Evolutionary conservation across 2,113 vertebrate species (phyloP).

Genomic region (Elephantulus edwardii): DNA sequence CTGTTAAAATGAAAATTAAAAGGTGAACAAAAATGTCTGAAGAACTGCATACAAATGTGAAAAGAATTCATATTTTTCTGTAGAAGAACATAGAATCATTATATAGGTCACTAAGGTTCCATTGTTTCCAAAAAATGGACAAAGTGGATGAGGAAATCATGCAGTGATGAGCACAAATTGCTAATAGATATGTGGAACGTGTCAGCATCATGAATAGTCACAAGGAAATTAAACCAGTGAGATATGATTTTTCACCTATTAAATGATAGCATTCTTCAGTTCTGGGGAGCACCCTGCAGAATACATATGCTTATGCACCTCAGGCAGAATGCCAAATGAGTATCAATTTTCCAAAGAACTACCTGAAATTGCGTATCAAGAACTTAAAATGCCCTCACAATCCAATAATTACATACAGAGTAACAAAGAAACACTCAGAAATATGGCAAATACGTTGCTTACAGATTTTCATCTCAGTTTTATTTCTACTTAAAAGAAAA

Average conservation of each 20-base stretch:
- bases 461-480: not conserved
- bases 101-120: not conserved
- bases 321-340: not conserved
- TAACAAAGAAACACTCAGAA: slow-evolving; percentile 29
- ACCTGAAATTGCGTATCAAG: not conserved
- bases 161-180: not conserved
- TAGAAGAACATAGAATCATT: not conserved
- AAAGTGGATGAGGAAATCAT: not conserved
- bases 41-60: not conserved
- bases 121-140: not conserved
- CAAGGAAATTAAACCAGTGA: not conserved
- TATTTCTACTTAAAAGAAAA: not conserved
- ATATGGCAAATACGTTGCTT: not conserved
- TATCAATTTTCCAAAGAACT: not conserved
- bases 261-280: not conserved
- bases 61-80: not conserved
- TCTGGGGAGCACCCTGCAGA: not conserved
- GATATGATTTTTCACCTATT: not conserved
- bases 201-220: not conserved
- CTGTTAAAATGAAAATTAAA: not conserved
- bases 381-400: not conserved
- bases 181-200: not conserved
- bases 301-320: fast-evolving
- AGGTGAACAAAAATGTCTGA: not conserved
- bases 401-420: not conserved